Conservation (phyloP, 2,113 vertebrate genomes). For the Leptocoma aspasia region DNA sequence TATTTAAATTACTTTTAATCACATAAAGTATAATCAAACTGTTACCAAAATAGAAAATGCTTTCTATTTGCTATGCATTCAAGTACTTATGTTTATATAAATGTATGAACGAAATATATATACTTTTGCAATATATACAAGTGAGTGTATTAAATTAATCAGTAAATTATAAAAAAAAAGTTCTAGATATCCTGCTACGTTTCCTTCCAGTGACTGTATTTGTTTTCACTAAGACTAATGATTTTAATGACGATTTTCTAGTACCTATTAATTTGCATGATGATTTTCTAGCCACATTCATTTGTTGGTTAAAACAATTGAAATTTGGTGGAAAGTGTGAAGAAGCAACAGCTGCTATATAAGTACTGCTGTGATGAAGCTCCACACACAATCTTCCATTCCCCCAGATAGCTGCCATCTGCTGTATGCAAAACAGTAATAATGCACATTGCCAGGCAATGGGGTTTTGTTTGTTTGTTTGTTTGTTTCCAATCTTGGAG, state of each 20-base stretch:
- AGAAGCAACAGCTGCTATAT: conserved; percentile 88
- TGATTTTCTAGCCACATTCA: conserved; percentile 30
- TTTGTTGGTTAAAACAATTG: conserved; percentile 39
- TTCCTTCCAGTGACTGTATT: not conserved
- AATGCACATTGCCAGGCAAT: conserved; percentile 82
- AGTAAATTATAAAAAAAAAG: not conserved
- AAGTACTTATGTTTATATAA: not conserved
- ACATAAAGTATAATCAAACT: not conserved
- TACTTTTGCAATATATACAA: rapidly evolving
- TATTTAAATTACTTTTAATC: not conserved
- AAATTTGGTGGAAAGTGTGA: conserved; percentile 64
- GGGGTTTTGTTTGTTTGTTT: conserved; percentile 34
- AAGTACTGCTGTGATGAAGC: conserved; percentile 70
- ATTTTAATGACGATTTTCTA: conserved; percentile 15
- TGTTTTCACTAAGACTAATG: conserved; percentile 8
- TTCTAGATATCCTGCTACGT: not conserved
- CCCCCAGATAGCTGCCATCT: conserved; percentile 89
- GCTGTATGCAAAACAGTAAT: conserved; percentile 87
- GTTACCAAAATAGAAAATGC: not conserved
- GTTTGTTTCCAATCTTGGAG: conserved; percentile 3
- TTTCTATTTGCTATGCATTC: not conserved
- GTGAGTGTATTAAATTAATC: not conserved
- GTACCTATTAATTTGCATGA: conserved; percentile 38
- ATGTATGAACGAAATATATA: not conserved
- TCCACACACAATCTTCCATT: conserved; percentile 70